Base-by-base conservation (phyloP, 2,888 invertebrate genomes). In the Agonopterix subpropinquella region DNA sequence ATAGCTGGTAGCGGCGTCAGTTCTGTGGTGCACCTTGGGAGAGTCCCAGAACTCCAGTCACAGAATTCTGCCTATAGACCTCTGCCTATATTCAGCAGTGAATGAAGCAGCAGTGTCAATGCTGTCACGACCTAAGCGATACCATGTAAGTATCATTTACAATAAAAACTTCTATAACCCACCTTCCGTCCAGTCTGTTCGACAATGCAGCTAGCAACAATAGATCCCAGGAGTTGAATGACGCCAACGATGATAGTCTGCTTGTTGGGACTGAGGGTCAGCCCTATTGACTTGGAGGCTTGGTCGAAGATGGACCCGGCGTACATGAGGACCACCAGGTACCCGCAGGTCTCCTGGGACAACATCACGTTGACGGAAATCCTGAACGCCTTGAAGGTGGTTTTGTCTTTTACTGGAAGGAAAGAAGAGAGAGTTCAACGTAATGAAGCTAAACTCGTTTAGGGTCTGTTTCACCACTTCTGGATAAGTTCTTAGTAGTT, bases 241-340 rank as follows among this genome's bases (percentile, higher is more conserved):
- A 57, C 77, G 0, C 88, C 88, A 0, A 88, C 87, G 0, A 86
- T 80, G 1, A 88, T 87, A 0, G 88, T 87, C 68, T 88, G 88
- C 63, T 87, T 86, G 63, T 88, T 88, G 1, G 88, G 82, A 52
- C 83, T 84, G 41, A 88, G 70, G 46, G 78, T 82, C 28, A 88
- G 58, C 52, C 78, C 79, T 58, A 87, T 88, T 18, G 87, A 80
- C 52, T 80, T 77, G 0, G 87, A 77, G 0, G 88, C 88, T 53
- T 78, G 70, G 57, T 85, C 87, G 66, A 88, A 88, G 66, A 88
- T 88, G 35, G 86, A 83, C 0, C 88, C 80, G 0, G 88, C 88
- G 48, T 88, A 88, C 79, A 84, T 88, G 11, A 88, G 77, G n/a
- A 88, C 87, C 47, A 88, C 88, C 43, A 88, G 70, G 70, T 87